A percentile compares a stretch with the other conserved stretches of the same genome.
Evolutionary conservation across 2,888 invertebrate genomes (phyloP).

Genomic region (Cloeon dipterum): DNA sequence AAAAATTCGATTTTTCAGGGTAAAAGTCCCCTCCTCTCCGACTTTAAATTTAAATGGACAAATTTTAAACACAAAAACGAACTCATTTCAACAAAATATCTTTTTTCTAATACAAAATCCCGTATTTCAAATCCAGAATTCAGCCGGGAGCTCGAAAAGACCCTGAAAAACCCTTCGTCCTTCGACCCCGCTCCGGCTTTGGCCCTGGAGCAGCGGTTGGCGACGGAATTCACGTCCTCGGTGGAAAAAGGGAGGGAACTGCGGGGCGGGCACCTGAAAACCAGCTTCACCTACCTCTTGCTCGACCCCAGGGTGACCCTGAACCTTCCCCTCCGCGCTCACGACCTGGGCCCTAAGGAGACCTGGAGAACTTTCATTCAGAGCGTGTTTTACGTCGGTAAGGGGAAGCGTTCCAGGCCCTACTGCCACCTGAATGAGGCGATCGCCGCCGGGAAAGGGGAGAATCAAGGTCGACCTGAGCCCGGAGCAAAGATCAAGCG

Average conservation of each 20-base stretch:
- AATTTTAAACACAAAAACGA: no score
- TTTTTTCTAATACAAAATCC: no score
- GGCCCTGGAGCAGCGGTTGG: slow-evolving; percentile 30
- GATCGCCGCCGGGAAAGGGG: slow-evolving; percentile 38
- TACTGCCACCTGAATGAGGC: slow-evolving; percentile 84
- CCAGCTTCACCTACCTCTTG: slow-evolving; percentile 74
- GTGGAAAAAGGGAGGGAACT: slow-evolving; percentile 20
- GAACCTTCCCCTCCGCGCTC: slow-evolving; percentile 40
- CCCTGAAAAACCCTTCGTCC: slow-evolving; percentile 24
- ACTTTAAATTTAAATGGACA: no score
- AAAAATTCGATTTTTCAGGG: no score
- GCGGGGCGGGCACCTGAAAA: slow-evolving; percentile 54
- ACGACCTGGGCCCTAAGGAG: slow-evolving; percentile 20
- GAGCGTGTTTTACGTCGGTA: slow-evolving; percentile 88
- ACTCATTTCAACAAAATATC: no score
- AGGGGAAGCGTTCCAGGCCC: slow-evolving; percentile 73
- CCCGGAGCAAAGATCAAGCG: slow-evolving; percentile 59
- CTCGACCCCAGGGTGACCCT: slow-evolving; percentile 65
- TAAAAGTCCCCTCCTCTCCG: no score
- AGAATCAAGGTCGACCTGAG: no score
- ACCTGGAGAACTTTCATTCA: slow-evolving; percentile 56
- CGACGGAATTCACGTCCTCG: slow-evolving; percentile 26
- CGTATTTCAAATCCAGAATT: slow-evolving; percentile 27
- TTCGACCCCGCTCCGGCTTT: slow-evolving; percentile 25
- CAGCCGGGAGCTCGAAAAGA: slow-evolving; percentile 40